Evolutionary conservation across 1,140 invertebrate species (phyloP), one percentile per base, ranked within the genome.

Genomic region (Maniola jurtina): DNA sequence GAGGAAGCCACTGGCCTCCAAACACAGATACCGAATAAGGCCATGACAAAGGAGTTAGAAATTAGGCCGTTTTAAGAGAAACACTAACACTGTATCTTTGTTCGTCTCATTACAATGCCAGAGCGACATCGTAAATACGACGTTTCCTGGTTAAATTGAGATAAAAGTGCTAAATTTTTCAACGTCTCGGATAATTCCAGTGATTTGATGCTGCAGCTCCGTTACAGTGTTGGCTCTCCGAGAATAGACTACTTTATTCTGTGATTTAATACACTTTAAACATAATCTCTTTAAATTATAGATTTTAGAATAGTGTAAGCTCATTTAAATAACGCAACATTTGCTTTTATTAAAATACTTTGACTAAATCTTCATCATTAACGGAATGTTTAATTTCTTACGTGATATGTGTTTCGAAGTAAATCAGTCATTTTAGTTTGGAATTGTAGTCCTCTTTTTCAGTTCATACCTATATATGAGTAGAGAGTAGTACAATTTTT

Each of bases 131-230:
- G 73, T 70, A 76, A 85, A 82, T 81, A 69, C 75, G 67, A 68
- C 72, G 67, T 71, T 83, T 83, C 80, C 82, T 81, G 76, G 65
- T 79, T 62, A 61, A 73, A 72, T 74, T 56, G 63, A 77, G 76
- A 83, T 80, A 67, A 83, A 81, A 83, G 76, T 72, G 50, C 42
- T 75, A 72, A 70, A 77, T 81, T 78, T 76, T 78, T 83, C 80
- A 81, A 61, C 73, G 70, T 75, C 68, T 62, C 62, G 55, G 64
- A 66, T 64, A 55, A 65, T 77, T 81, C 61, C 63, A 66, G 64
- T 72, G 66, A 79, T 75, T 70, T 71, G 64, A 70, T 70, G 68
- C 47, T 72, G 63, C 63, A 42, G 48, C 61, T 52, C 16, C 11
- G 57, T 55, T 42, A 61, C 54, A 56, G 38, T 64, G n/a, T 57